These are phyloP conservation scores for Rhagonycha lutea DNA, from an alignment of 2,888 invertebrate genomes.

Conservation along the genomic window DNA sequence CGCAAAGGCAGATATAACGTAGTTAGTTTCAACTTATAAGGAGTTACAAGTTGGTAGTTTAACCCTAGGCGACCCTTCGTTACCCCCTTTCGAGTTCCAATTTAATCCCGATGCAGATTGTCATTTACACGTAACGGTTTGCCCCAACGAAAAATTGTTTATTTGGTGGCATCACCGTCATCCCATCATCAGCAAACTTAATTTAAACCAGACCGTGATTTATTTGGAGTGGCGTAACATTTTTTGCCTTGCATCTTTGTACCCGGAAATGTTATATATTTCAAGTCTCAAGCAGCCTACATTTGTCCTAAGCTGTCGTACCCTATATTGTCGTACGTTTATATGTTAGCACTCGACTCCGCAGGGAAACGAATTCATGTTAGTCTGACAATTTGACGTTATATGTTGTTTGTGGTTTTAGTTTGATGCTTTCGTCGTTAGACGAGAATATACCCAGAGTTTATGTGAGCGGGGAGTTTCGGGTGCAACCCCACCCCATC, in stretches of 20 bases:
- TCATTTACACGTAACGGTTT: slow-evolving; percentile 6
- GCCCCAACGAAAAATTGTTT: background rate
- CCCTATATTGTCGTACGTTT: slow-evolving; percentile 11
- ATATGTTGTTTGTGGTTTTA: slow-evolving; percentile 28
- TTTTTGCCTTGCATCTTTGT: background rate
- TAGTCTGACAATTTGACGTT: slow-evolving; percentile 30
- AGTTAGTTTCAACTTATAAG: slow-evolving; percentile 27
- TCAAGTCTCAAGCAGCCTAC: background rate
- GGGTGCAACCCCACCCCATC: background rate
- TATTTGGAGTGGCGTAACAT: background rate
- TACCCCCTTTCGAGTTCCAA: slow-evolving; percentile 18
- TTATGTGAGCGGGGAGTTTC: slow-evolving; percentile 9
- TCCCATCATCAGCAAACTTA: background rate
- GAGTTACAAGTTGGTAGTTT: slow-evolving; percentile 26
- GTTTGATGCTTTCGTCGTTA: slow-evolving; percentile 28
- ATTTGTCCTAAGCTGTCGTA: slow-evolving; percentile 12
- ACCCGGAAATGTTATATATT: background rate
- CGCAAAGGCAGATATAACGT: slow-evolving; percentile 11
- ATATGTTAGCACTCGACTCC: slow-evolving; percentile 6
- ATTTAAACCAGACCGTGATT: background rate
- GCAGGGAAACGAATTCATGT: slow-evolving; percentile 19
- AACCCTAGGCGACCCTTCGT: slow-evolving; percentile 25
- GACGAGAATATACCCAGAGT: slow-evolving; percentile 14
- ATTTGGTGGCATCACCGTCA: background rate
- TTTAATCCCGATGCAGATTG: slow-evolving; percentile 22